phyloP scores from a whole-genome alignment of 1,140 invertebrate genomes.

The Panagrolaimus sp. region DNA sequence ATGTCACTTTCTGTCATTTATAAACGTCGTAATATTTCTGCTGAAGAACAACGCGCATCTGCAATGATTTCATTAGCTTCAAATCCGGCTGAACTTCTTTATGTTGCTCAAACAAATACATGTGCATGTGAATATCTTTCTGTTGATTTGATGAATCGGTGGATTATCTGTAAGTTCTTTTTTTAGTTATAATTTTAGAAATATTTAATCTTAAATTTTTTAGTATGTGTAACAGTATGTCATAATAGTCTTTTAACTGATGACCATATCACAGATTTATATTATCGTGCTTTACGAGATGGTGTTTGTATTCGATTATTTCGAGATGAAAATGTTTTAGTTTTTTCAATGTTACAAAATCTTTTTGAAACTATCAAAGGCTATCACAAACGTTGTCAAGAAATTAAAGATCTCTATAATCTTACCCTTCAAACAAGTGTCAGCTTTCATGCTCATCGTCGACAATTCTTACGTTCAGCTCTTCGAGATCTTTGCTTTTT shows the following conservation, averaged over 20 bases:
- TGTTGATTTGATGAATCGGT: conserved; percentile 86
- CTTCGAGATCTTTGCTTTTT: conserved; percentile 89
- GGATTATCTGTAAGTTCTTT: conserved; percentile 75
- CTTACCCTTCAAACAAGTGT: conserved; percentile 41
- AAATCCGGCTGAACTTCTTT: conserved; percentile 81
- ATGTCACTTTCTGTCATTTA: conserved; percentile 81
- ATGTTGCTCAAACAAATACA: conserved; percentile 85
- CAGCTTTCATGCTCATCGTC: conserved; percentile 70
- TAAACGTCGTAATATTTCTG: conserved; percentile 79
- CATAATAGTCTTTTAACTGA: conserved; percentile 73
- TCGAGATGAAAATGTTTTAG: conserved; percentile 91
- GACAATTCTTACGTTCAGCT: conserved; percentile 90
- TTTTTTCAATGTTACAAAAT: conserved; percentile 83
- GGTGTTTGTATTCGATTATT: conserved; percentile 90
- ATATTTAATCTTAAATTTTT: conserved; percentile 46
- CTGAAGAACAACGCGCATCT: conserved; percentile 81
- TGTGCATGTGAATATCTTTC: conserved; percentile 96
- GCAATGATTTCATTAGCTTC: conserved; percentile 87
- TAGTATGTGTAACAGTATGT: conserved; percentile 81
- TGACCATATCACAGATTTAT: conserved; percentile 74
- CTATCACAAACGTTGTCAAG: conserved; percentile 48
- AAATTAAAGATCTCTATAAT: conserved; percentile 48
- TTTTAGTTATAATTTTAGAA: conserved; percentile 20
- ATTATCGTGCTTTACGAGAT: conserved; percentile 81
- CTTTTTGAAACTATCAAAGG: conserved; percentile 94